Percentiles rank a stretch among this genome's conserved stretches.
Conservation (phyloP, 2,797 vertebrate genomes). For the Pipistrellus pipistrellus region DNA sequence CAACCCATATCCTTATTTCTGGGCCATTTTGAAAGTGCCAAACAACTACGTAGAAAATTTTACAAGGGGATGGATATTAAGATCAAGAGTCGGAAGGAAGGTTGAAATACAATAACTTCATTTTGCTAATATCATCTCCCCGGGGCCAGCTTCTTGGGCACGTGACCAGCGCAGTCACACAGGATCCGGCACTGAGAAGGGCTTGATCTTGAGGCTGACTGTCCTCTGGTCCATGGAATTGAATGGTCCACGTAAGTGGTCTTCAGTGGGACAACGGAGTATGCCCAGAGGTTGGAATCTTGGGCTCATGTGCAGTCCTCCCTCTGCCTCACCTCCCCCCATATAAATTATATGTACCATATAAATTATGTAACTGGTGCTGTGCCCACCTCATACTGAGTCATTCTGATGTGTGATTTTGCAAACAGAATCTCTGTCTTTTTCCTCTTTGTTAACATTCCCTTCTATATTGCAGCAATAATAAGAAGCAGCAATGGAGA, state of each 20-base stretch:
- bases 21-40: background rate
- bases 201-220: accelerated
- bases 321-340: background rate
- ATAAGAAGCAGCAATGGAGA: background rate
- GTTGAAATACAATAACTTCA: too few relatives aligned
- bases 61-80: background rate
- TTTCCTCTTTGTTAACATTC: background rate
- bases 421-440: background rate
- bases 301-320: accelerated
- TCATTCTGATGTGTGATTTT: too few relatives aligned
- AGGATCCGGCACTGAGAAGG: background rate
- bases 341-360: too few relatives aligned
- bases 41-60: too few relatives aligned
- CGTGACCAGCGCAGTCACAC: too few relatives aligned
- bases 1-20: background rate
- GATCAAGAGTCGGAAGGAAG: background rate
- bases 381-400: accelerated
- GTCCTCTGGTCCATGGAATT: accelerated
- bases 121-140: accelerated
- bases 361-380: background rate
- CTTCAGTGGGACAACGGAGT: background rate
- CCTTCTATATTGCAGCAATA: background rate
- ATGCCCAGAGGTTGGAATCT: background rate
- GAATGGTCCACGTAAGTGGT: background rate
- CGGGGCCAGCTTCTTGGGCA: background rate